Percentiles rank a stretch among this genome's conserved stretches.
These are phyloP conservation scores for Setophaga coronata DNA, from an alignment of 2,113 vertebrate species.

Conservation along the genomic window DNA sequence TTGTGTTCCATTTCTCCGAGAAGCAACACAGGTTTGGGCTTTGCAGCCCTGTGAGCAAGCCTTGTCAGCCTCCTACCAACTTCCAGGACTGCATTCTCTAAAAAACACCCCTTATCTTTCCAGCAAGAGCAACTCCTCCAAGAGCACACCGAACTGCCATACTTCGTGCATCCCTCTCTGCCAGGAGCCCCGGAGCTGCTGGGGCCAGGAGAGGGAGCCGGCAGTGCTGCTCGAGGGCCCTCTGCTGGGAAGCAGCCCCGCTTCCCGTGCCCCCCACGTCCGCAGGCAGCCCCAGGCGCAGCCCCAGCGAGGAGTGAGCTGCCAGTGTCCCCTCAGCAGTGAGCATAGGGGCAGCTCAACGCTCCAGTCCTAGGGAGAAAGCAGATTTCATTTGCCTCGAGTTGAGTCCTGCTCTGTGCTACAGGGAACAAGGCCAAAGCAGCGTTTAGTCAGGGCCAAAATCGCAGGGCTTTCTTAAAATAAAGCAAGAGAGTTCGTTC, in stretches of 20 bases:
- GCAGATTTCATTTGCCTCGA: rapidly evolving
- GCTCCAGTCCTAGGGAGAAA: rapidly evolving
- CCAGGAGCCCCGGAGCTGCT: not conserved
- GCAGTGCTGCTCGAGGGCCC: not conserved
- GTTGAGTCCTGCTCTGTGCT: not conserved
- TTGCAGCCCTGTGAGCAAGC: not conserved
- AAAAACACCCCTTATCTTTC: not conserved
- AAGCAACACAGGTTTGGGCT: not conserved
- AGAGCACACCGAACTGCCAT: not conserved
- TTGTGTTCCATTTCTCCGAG: not conserved
- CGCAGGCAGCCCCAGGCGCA: not conserved
- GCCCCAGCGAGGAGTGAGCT: rapidly evolving
- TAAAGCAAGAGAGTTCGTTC: not conserved
- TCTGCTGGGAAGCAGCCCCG: not conserved
- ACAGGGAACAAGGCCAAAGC: not conserved
- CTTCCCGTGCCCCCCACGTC: too few species aligned
- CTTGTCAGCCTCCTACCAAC: not conserved
- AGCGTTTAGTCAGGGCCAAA: not conserved
- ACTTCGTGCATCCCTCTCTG: rapidly evolving
- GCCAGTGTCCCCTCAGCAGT: rapidly evolving
- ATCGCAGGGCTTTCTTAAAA: not conserved
- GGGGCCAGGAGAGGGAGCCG: not conserved
- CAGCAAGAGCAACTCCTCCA: not conserved
- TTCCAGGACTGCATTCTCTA: not conserved
- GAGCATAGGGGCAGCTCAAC: rapidly evolving